Base-by-base conservation (phyloP, 2,797 vertebrate species). In the Euphonia xanthogaster region DNA sequence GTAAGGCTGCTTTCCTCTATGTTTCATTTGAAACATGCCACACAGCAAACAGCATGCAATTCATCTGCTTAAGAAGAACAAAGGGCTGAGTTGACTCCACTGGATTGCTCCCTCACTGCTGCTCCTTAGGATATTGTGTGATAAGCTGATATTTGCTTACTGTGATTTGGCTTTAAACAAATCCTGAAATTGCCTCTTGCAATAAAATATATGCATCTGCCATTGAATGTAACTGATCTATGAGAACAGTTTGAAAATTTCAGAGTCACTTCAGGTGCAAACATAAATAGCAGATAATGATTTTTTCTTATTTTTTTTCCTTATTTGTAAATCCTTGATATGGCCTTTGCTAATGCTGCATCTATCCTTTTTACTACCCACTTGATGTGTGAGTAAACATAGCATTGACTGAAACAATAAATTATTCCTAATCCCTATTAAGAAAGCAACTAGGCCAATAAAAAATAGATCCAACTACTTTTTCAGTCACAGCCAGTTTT, bases 281-380 rank as follows among this genome's bases (percentile, higher is more conserved):
- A 66, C 60, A 84, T 93, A 94, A 96, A 92, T 55, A 89, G 58
- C 2, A 0, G 81, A 72, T 94, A 94, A 95, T 87, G 68, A 89
- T 70, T 89, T 94, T 85, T 82, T 37, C 35, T 13, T 28, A 1
- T 3, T 11, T 63, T 42, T 79, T 79, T 60, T 35, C 48, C 20
- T 25, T 74, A 76, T 93, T 92, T 93, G 30, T 86, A 96, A 94
- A 96, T 94, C 72, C 24, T 94, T 78, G 66, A 60, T 94, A 77
- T 12, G 20, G 48, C 61, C 57, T 89, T 93, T 87, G 75, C 80
- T 89, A 95, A 96, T 79, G 81, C 88, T 77, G 25, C 33, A 90
- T 94, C 91, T 94, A 74, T 92, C 86, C 75, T 95, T 86, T 97
- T 97, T 94, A 94, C 81, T 93, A 75, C 68, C 35, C 53, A 77